Evolutionary conservation across 2,113 vertebrate species (phyloP).

Genomic region (Geococcyx californianus): DNA sequence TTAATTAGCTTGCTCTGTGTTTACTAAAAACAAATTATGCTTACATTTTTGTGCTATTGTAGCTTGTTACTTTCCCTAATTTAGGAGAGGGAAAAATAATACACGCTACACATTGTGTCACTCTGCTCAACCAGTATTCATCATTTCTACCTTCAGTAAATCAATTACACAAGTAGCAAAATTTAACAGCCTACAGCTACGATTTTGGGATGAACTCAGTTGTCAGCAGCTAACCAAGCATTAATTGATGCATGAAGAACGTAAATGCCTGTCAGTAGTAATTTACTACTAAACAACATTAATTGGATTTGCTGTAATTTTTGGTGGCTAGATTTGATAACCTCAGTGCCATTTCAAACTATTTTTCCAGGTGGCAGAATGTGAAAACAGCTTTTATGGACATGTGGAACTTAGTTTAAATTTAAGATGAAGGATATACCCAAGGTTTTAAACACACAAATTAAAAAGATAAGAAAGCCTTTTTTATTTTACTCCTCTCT

Average conservation of each 20-base stretch:
- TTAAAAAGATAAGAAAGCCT: not conserved
- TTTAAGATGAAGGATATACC: not conserved
- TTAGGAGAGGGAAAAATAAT: conserved; percentile 23
- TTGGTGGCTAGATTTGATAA: conserved; percentile 53
- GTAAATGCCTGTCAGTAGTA: conserved; percentile 63
- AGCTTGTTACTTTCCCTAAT: not conserved
- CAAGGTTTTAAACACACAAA: not conserved
- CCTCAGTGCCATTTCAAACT: conserved; percentile 36
- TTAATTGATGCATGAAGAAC: conserved; percentile 60
- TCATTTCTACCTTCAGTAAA: conserved; percentile 50
- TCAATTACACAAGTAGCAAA: conserved; percentile 56
- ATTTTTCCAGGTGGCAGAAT: conserved; percentile 35
- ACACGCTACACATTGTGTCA: not conserved
- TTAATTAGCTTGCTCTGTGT: not conserved
- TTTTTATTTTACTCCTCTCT: not conserved
- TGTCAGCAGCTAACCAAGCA: conserved; percentile 51
- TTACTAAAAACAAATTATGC: conserved; percentile 7
- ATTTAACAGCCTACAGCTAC: conserved; percentile 43
- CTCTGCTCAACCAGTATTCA: conserved; percentile 1
- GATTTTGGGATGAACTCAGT: conserved; percentile 62
- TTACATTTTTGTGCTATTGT: not conserved
- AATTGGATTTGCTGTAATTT: conserved; percentile 55
- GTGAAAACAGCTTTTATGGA: conserved; percentile 1
- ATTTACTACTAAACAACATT: conserved; percentile 57
- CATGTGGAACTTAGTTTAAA: not conserved